phyloP scores from a whole-genome alignment of 2,888 invertebrate genomes.

The Pristionchus fissidentatus region DNA sequence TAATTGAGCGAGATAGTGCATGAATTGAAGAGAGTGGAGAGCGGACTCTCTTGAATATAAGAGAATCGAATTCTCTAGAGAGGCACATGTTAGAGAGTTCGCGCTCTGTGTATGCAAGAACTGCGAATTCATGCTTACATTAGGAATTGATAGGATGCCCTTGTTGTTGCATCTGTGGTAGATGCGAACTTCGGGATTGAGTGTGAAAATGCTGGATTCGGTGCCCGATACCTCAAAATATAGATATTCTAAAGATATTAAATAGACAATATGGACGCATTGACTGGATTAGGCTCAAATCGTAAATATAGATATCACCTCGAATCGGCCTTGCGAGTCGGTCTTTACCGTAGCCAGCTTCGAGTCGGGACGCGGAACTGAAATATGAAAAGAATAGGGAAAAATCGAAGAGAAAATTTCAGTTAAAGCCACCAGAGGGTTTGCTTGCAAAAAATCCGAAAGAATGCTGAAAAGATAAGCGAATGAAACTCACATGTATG shows the following conservation, averaged over 20 bases:
- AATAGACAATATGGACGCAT: background rate
- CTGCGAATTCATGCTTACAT: background rate
- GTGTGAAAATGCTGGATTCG: background rate
- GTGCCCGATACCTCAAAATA: background rate
- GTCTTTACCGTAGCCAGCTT: slow-evolving; percentile 2
- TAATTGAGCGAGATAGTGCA: too few relatives aligned
- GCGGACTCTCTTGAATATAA: too few relatives aligned
- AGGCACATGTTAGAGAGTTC: too few relatives aligned
- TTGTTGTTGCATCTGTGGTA: slow-evolving; percentile 44
- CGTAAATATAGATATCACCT: background rate
- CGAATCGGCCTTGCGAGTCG: slow-evolving; percentile 36
- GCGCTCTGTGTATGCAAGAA: background rate
- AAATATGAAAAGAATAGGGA: too few relatives aligned
- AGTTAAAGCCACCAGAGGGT: background rate
- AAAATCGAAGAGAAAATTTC: too few relatives aligned
- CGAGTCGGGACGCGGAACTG: slow-evolving; percentile 30
- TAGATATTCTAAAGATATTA: background rate
- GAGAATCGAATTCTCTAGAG: too few relatives aligned
- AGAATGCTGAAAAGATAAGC: background rate
- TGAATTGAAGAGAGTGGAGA: too few relatives aligned
- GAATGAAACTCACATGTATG: too few relatives aligned
- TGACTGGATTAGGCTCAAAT: background rate
- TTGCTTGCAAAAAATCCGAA: background rate
- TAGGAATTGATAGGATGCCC: slow-evolving; percentile 16
- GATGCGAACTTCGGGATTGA: slow-evolving; percentile 9